phyloP scores from a whole-genome alignment of 2,797 vertebrate genomes.

The Chromobotia macracanthus region DNA sequence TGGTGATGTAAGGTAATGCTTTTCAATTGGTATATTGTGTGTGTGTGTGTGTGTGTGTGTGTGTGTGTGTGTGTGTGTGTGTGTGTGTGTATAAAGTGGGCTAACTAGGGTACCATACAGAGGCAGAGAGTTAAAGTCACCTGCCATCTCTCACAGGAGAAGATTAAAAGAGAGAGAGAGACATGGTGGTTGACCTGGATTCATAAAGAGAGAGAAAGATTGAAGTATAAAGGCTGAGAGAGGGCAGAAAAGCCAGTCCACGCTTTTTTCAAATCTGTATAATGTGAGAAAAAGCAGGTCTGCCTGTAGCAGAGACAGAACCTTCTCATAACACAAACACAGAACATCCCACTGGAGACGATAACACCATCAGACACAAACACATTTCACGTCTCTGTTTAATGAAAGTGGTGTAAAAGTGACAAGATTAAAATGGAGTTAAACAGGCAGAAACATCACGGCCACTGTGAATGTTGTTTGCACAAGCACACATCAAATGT shows the following conservation, averaged over 20 bases:
- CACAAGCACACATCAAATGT: no score
- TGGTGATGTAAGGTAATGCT: conserved; percentile 29
- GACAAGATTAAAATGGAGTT: neutral
- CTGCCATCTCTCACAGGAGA: no score
- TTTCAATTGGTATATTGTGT: neutral
- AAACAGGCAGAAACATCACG: neutral
- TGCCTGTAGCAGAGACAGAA: conserved; percentile 33
- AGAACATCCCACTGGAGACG: conserved; percentile 12
- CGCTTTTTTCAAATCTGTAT: neutral
- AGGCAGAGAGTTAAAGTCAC: neutral
- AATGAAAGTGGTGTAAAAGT: neutral
- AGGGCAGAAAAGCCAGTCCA: neutral
- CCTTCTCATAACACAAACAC: conserved; percentile 35
- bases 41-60: no score
- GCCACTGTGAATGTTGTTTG: neutral
- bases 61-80: neutral
- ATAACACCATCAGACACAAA: conserved; percentile 33
- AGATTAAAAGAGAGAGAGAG: no score
- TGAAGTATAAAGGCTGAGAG: neutral
- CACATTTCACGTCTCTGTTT: neutral
- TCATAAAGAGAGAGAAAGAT: neutral
- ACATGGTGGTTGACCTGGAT: no score
- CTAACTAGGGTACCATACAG: conserved; percentile 30
- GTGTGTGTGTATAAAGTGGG: conserved; percentile 1
- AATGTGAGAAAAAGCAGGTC: conserved; percentile 20